These are phyloP conservation scores for Calliphora vicina DNA, from an alignment of 1,140 invertebrate genomes.

Conservation along the genomic window DNA sequence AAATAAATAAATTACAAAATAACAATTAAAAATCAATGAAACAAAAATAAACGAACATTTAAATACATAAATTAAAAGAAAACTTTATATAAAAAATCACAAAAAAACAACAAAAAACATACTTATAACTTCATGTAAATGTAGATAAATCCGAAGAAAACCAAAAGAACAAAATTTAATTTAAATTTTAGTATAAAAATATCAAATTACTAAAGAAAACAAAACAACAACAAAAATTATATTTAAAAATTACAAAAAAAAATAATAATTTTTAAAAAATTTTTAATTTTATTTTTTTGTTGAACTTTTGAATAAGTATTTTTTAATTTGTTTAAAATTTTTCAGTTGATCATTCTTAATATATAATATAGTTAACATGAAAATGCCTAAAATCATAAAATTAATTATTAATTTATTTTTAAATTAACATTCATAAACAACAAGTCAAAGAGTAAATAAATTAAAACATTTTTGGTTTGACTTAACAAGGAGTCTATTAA, in stretches of 20 bases:
- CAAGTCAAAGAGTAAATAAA: too few relatives aligned
- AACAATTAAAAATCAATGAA: conserved; percentile 12
- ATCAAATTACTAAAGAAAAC: not conserved
- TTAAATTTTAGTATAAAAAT: conserved; percentile 12
- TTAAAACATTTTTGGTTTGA: too few relatives aligned
- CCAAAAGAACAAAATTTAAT: not conserved
- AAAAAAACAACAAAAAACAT: conserved; percentile 17
- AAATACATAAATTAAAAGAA: not conserved
- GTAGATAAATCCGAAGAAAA: conserved; percentile 33
- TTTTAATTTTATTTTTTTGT: not conserved
- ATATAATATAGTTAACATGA: conserved; percentile 31
- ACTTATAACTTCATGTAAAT: conserved; percentile 31
- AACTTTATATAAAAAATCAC: conserved; percentile 19
- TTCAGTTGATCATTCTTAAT: conserved; percentile 7
- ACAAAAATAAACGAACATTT: conserved; percentile 18
- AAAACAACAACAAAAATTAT: not conserved
- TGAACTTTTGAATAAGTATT: not conserved
- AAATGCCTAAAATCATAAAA: conserved; percentile 19
- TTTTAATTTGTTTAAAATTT: not conserved
- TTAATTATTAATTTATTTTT: conserved; percentile 26
- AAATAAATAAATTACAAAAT: not conserved
- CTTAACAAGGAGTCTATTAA: too few relatives aligned
- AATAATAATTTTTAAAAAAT: not conserved
- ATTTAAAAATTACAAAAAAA: not conserved
- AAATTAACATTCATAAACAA: not conserved